A percentile compares a stretch with the other conserved stretches of the same genome.
phyloP scores from a whole-genome alignment of 2,888 invertebrate species.

The Heliconius erato region DNA sequence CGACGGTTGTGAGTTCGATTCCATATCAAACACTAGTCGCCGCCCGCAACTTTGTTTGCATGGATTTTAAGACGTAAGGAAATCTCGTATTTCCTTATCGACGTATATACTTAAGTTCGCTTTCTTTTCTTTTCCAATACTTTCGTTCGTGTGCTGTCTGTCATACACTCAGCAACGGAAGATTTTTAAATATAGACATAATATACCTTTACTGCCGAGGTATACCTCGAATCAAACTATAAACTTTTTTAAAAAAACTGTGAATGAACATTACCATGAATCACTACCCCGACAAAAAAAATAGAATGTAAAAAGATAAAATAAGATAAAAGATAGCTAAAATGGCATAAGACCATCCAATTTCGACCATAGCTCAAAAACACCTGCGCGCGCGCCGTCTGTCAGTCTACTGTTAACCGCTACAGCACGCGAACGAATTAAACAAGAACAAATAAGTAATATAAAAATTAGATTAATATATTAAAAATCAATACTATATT shows the following conservation, averaged over 20 bases:
- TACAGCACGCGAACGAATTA: constrained; percentile 44
- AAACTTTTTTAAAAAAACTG: not conserved
- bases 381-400: constrained; percentile 68
- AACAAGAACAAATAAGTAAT: not conserved
- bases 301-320: constrained; percentile 25
- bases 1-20: too few relatives aligned
- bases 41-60: too few relatives aligned
- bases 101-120: too few relatives aligned
- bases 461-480: not conserved
- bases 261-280: not conserved
- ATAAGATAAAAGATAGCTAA: constrained; percentile 33
- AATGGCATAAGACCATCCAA: constrained; percentile 67
- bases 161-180: too few relatives aligned
- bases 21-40: too few relatives aligned
- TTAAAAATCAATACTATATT: not conserved
- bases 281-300: constrained; percentile 11
- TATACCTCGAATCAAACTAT: not conserved
- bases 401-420: constrained; percentile 57
- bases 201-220: too few relatives aligned
- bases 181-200: too few relatives aligned
- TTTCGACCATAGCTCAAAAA: constrained; percentile 65
- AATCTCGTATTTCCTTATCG: too few relatives aligned
- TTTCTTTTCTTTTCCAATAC: too few relatives aligned
- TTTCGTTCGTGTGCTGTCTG: too few relatives aligned
- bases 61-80: too few relatives aligned